These are phyloP conservation scores for Neodon shergylaensis DNA, from an alignment of 2,113 vertebrate species.

Conservation along the genomic window DNA sequence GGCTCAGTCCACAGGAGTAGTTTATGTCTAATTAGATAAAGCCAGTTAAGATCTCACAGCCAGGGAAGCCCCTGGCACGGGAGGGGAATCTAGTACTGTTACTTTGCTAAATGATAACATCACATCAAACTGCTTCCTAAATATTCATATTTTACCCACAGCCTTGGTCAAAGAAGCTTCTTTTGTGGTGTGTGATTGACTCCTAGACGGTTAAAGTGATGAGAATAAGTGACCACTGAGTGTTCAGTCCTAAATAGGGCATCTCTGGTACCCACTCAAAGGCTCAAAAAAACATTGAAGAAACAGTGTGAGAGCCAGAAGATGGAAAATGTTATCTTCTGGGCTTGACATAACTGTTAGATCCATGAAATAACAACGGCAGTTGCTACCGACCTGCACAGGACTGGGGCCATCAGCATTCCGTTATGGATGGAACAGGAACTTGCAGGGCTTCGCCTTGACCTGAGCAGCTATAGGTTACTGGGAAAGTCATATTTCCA, in stretches of 20 bases:
- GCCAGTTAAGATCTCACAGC: not conserved
- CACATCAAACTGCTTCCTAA: not conserved
- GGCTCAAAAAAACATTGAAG: not conserved
- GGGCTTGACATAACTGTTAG: not conserved
- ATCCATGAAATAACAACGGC: not conserved
- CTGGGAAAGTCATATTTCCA: not conserved
- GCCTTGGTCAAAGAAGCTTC: not conserved
- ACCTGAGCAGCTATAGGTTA: not conserved
- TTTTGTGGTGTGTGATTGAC: not conserved
- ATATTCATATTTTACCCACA: not conserved
- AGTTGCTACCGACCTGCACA: too few species aligned
- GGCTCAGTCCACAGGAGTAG: not conserved
- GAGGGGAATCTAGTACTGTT: not conserved
- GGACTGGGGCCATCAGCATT: not conserved
- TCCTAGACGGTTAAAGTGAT: not conserved
- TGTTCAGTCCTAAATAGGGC: not conserved
- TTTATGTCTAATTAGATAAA: not conserved
- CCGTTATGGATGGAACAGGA: not conserved
- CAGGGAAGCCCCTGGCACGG: not conserved
- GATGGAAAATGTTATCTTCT: not conserved
- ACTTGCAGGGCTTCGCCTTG: not conserved
- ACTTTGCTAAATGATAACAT: not conserved
- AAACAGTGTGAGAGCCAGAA: not conserved
- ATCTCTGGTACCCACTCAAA: not conserved
- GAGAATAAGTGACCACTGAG: not conserved